Evolutionary conservation across 1,140 invertebrate species (phyloP), one percentile per base, ranked within the genome.

Genomic region (Drosophila punjabiensis): DNA sequence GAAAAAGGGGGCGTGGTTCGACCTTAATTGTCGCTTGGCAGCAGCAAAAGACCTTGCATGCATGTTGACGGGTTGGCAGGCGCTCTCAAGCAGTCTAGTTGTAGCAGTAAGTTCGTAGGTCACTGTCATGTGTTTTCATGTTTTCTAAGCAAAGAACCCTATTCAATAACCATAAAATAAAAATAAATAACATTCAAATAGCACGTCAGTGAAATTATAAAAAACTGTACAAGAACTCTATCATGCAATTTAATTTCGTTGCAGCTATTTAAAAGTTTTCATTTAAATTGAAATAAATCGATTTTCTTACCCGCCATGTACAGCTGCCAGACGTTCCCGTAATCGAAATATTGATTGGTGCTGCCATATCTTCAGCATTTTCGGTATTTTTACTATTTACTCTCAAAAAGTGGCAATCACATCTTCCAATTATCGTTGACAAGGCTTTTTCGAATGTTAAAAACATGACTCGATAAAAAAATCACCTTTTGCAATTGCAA

Each of bases 1-100:
- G 55, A 14, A 56, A 16, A 58, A n/a, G 33, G 56, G 18, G 45
- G 58, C 53, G 48, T 48, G 75, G 37, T 20, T 33, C 69, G 74
- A 73, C 84, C 84, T 84, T 88, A 83, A 88, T 88, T 88, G 73
- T 88, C 68, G 76, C 66, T 87, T 79, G 76, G 79, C 70, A 82
- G 65, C 65, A 67, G 50, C 47, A 66, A 48, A 76, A 66, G 63
- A 30, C 76, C 79, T 85, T 71, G 83, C 66, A 68, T 87, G 83
- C 83, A 87, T 74, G 80, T 80, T 87, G 67, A 56, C 52, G 47
- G 67, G 24, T 64, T 82, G 76, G 45, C 70, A 76, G 67, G 53
- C 61, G 67, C 68, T 74, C 64, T 65, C 63, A 52, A 67, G 69
- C 39, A 65, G 58, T 61, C 20, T 10, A 24, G 28, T 41, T 65